Percentiles rank a stretch among this genome's conserved stretches.
Conservation (phyloP, 2,888 invertebrate genomes). For the Lasioglossum villosulum region DNA sequence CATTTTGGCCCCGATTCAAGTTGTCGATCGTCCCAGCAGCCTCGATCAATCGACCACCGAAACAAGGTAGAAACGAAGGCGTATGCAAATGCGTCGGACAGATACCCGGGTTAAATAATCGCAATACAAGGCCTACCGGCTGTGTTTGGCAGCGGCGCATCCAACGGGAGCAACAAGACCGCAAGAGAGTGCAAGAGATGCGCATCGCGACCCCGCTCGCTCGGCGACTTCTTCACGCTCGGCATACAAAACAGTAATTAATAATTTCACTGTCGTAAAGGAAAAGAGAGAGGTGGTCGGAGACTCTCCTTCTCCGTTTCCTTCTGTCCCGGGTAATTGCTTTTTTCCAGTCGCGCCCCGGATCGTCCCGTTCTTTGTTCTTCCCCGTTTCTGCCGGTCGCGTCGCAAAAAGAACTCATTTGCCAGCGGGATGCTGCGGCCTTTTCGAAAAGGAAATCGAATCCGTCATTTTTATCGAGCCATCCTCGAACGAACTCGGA, state of each 20-base stretch:
- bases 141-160: slow-evolving; percentile 23
- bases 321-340: slow-evolving; percentile 68
- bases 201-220: slow-evolving; percentile 23
- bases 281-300: slow-evolving; percentile 39
- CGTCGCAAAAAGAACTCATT: slow-evolving; percentile 23
- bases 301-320: slow-evolving; percentile 41
- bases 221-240: slow-evolving; percentile 66
- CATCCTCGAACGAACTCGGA: background rate
- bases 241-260: slow-evolving; percentile 78
- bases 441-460: background rate
- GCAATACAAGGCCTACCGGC: slow-evolving; percentile 18
- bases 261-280: slow-evolving; percentile 79
- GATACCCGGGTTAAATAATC: slow-evolving; percentile 44
- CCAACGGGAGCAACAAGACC: slow-evolving; percentile 4
- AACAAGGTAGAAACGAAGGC: slow-evolving; percentile 6
- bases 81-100: slow-evolving; percentile 42
- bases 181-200: background rate
- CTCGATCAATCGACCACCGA: slow-evolving; percentile 3
- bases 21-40: background rate
- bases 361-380: slow-evolving; percentile 34
- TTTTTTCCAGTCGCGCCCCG: slow-evolving; percentile 63
- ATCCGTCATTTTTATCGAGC: background rate
- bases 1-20: background rate
- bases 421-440: background rate
- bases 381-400: slow-evolving; percentile 27